phyloP scores from a whole-genome alignment of 2,888 invertebrate species.

The Pherbina coryleti region DNA sequence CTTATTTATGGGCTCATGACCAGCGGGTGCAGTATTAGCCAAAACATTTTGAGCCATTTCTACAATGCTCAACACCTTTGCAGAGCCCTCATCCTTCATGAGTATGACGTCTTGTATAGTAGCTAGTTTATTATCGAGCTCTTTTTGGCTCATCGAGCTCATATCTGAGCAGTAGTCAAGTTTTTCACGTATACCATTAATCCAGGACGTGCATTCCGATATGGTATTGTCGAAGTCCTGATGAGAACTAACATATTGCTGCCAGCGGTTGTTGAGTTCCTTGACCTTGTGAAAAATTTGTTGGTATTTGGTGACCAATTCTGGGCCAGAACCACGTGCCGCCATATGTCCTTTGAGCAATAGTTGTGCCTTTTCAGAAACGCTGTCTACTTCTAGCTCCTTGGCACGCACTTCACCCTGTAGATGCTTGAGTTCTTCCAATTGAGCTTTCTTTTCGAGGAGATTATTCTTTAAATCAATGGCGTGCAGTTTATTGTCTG shows the following conservation, averaged over 20 bases:
- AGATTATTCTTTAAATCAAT: slow-evolving; percentile 87
- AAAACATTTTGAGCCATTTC: slow-evolving; percentile 91
- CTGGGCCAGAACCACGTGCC: slow-evolving; percentile 85
- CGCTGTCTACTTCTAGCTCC: slow-evolving; percentile 91
- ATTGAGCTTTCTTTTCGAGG: slow-evolving; percentile 85
- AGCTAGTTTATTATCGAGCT: slow-evolving; percentile 86
- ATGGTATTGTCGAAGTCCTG: slow-evolving; percentile 88
- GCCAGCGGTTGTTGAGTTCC: slow-evolving; percentile 91
- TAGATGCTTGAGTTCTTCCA: slow-evolving; percentile 81
- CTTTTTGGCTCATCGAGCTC: slow-evolving; percentile 84
- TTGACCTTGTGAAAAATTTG: slow-evolving; percentile 91
- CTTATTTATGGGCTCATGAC: slow-evolving; percentile 89
- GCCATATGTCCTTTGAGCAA: slow-evolving; percentile 81
- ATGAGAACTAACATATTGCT: slow-evolving; percentile 88
- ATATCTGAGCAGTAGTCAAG: slow-evolving; percentile 89
- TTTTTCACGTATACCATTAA: slow-evolving; percentile 85
- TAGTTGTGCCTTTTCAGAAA: slow-evolving; percentile 91
- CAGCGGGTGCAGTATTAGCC: slow-evolving; percentile 89
- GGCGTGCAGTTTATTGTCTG: slow-evolving; percentile 88
- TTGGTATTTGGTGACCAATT: slow-evolving; percentile 92
- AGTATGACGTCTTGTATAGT: slow-evolving; percentile 87
- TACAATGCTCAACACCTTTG: slow-evolving; percentile 88
- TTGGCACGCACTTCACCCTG: slow-evolving; percentile 92
- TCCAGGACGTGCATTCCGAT: slow-evolving; percentile 85
- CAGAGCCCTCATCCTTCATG: slow-evolving; percentile 94